Base-by-base conservation (phyloP, 2,797 vertebrate genomes). In the Urosaurus nigricauda region DNA sequence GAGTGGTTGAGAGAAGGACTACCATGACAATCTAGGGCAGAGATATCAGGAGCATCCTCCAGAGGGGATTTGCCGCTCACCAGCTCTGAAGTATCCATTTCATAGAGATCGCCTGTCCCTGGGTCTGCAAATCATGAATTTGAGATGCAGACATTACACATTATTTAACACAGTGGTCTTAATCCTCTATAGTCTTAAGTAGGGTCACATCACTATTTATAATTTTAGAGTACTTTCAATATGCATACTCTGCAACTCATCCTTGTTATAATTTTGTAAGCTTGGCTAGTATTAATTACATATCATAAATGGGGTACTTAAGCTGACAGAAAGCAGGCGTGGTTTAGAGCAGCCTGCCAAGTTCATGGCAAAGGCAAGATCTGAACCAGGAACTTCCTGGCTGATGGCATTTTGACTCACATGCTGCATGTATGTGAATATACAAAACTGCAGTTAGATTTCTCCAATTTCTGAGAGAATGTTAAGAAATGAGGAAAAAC, bases 71-170 rank as follows among this genome's bases (percentile, higher is more conserved):
- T 96, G 90, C 96, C 96, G 47, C 87, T 91, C 91, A 96, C 96
- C 88, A 96, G 88, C 93, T 97, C 97, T 4, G 98, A 95, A 83
- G 97, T 95, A 84, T 98, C 97, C 63, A 95, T 97, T n/a, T 97
- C 93, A 87, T 95, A 97, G 83, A 94, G 92, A 71, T 96, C 96
- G 83, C 96, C 97, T n/a, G 95, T 96, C 87, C 97, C 94, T 16
- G 96, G 95, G 85, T 97, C 97, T 97, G 89, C 77, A 65, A 77
- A 82, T 47, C 47, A 58, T 5, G 60, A 70, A 78, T 4, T 16
- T 83, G 89, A 91, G 14, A 26, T 53, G 82, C 47, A 84, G 0
- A n/a, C 43, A n/a, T 84, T 37, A 70, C 13, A 68, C 17, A 4
- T 7, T 35, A 53, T 82, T 47, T 70, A 85, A 78, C 11, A 29